Evolutionary conservation across 2,797 vertebrate genomes (phyloP), one percentile per base, ranked within the genome.

Genomic region (Prunella strophiata): DNA sequence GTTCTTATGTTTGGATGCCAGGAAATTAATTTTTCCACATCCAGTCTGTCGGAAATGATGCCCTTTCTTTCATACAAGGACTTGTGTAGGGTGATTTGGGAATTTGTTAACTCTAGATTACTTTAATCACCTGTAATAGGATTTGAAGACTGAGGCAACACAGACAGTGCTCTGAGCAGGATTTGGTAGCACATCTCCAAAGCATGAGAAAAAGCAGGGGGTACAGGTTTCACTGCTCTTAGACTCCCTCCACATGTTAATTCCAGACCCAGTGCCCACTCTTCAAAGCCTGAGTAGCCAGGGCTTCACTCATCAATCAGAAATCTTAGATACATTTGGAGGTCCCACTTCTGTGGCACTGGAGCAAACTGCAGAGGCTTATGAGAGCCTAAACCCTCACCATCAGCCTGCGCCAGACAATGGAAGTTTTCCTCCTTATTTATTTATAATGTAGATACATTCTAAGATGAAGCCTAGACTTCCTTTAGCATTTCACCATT

Each of bases 11-110:
- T 86, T 88, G 76, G 77, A 94, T 94, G 96, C 95, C 95, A 96
- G 77, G 80, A 94, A 93, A 96, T 93, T 75, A 94, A 88, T 94
- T 94, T 91, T 93, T 94, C 77, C 55, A 76, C 70, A 94, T 95
- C 83, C 91, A 96, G 77, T 76, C 93, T 91, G 88, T 79, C 0
- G 16, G 93, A 96, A 96, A 92, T 67, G 3, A 93, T 96, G 88
- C 10, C 85, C 51, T 79, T 94, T 88, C 85, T 90, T 95, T 96
- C 77, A 94, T 66, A 75, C 57, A 84, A 89, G 68, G 92, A 79
- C 66, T 91, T 57, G 82, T 58, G 85, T 63, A 88, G 70, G 43
- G 47, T 78, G 79, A 77, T 91, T 87, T 1, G 3, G 63, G 80
- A 89, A 80, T 95, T 85, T 91, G 52, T 90, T 79, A 10, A 82